These are phyloP conservation scores for Chromis chromis DNA, from an alignment of 2,797 vertebrate genomes.

Conservation along the genomic window DNA sequence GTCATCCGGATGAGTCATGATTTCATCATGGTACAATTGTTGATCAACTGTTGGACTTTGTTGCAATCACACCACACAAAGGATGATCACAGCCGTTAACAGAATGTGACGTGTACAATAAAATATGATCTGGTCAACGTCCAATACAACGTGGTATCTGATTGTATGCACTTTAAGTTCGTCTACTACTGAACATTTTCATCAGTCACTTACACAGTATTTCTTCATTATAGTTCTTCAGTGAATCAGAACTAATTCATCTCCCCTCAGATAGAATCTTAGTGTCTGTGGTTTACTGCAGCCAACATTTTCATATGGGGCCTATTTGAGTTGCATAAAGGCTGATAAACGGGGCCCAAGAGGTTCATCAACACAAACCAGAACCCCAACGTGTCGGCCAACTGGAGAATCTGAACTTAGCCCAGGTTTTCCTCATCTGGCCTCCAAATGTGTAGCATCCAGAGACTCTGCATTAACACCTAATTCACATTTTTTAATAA, in stretches of 20 bases:
- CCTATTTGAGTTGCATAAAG: constrained; percentile 40
- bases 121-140: constrained; percentile 60
- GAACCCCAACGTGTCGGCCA: constrained; percentile 39
- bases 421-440: constrained; percentile 40
- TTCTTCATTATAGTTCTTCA: background rate
- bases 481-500: constrained; percentile 47
- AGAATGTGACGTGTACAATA: constrained; percentile 40
- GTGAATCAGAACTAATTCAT: constrained; percentile 19
- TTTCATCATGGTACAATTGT: background rate
- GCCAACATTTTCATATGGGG: constrained; percentile 52
- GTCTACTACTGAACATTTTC: no score
- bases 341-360: constrained; percentile 52
- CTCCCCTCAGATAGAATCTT: constrained; percentile 4
- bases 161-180: background rate
- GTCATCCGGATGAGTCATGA: background rate
- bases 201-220: background rate
- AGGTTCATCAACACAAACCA: constrained; percentile 28
- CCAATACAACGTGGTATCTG: constrained; percentile 42
- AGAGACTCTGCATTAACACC: constrained; percentile 39
- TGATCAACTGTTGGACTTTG: constrained; percentile 55
- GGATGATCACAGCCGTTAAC: constrained; percentile 21
- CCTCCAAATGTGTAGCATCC: constrained; percentile 39
- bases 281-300: constrained; percentile 18
- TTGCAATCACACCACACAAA: constrained; percentile 18
- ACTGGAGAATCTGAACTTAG: constrained; percentile 31